Evolutionary conservation across 37 sponge, comb jelly and placozoan species (phyloP), one percentile per base, ranked within the genome.

Genomic region (Amphimedon queenslandica): DNA sequence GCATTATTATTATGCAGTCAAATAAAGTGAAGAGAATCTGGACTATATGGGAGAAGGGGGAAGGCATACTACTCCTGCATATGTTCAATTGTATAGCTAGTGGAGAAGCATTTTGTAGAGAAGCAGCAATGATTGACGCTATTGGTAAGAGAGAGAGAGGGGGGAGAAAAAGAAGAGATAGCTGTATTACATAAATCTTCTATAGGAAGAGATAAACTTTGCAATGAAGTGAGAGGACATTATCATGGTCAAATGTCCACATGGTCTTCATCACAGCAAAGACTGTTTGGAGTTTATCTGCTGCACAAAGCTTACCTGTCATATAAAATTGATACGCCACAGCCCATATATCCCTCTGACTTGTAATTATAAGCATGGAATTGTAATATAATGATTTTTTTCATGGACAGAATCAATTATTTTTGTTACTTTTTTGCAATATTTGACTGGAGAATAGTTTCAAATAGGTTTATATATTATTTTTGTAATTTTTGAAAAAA

Each of bases 121-220:
- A 96, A 69, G 92, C 87, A 42, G 81, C 86, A 67, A 78, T 91
- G 82, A 82, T 96, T n/a, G 90, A 87, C 16, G 86, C 92, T 39
- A 58, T 96, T 29, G 96, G 94, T 93, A 42, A 56, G n/a, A n/a
- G 78, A 53, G 28, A 33, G 25, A 20, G 13, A 47, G 40, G 4
- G 21, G n/a, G 20, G 23, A 3, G 21, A 20, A 37, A 5, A 27
- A 10, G 25, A 8, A 13, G 10, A 18, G 13, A 16, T 18, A 10
- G 70, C 20, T 10, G 13, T 10, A 32, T 33, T 13, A 13, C 66
- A 18, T 6, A 31, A 40, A 74, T 8, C 67, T 29, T 35, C 33
- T 58, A 1, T 67, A 93, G 90, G 96, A 57, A 58, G 91, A 20
- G 67, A 64, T 30, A 77, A 82, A 41, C 84, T 96, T 24, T 88